Conservation (phyloP, 2,113 vertebrate species). For the Corvus moneduloides region DNA sequence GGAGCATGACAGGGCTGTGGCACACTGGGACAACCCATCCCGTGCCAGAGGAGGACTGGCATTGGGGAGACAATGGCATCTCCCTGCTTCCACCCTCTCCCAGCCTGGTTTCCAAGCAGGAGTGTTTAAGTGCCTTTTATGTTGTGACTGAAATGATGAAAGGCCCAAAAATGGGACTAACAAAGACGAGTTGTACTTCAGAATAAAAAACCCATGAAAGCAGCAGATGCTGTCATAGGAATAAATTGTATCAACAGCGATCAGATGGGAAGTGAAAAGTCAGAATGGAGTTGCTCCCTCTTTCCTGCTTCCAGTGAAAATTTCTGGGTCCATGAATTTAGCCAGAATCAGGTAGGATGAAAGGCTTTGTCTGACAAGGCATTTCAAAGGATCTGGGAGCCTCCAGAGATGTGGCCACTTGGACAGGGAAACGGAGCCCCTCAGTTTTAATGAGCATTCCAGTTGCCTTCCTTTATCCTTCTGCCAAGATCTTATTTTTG, state of each 20-base stretch:
- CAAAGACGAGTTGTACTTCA: conserved; percentile 55
- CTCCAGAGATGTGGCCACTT: conserved; percentile 44
- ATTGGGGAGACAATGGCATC: rapidly evolving
- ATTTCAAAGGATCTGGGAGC: conserved; percentile 53
- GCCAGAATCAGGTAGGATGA: conserved; percentile 46
- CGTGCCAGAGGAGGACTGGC: background rate
- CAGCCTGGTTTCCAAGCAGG: background rate
- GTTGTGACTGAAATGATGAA: conserved; percentile 50
- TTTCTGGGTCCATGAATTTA: conserved; percentile 2
- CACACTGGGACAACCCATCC: background rate
- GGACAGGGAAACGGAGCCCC: background rate
- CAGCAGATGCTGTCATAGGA: conserved; percentile 51
- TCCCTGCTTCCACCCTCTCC: background rate
- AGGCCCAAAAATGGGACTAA: conserved; percentile 41
- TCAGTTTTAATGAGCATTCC: conserved; percentile 51
- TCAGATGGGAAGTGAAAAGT: conserved; percentile 53
- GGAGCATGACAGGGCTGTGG: rapidly evolving
- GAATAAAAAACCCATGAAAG: conserved; percentile 43
- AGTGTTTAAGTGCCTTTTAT: conserved; percentile 53
- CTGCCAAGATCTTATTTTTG: conserved; percentile 18
- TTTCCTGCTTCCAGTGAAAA: background rate
- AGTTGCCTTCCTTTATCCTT: conserved; percentile 16
- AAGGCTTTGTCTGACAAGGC: conserved; percentile 32
- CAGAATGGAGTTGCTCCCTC: conserved; percentile 1
- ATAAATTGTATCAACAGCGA: conserved; percentile 53